These are phyloP conservation scores for Chrysocyon brachyurus DNA, from an alignment of 2,797 vertebrate species.

Conservation along the genomic window DNA sequence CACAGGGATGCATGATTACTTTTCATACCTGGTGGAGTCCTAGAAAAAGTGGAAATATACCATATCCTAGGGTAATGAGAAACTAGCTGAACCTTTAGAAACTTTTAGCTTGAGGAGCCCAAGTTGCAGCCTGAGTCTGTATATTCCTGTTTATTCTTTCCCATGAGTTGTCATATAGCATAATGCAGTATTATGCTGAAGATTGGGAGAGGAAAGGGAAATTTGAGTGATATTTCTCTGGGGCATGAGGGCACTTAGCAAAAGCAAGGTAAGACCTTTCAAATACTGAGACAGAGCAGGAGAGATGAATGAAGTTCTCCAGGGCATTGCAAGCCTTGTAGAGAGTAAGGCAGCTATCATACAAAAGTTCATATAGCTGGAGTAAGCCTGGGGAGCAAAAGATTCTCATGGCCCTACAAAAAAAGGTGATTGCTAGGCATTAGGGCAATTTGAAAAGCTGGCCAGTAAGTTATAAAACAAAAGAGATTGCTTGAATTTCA, in stretches of 20 bases:
- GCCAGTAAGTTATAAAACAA: neutral
- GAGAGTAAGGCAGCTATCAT: neutral
- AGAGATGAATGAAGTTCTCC: neutral
- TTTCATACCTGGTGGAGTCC: neutral
- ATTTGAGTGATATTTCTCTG: neutral
- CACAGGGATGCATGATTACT: neutral
- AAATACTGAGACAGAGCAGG: neutral
- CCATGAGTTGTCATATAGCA: neutral
- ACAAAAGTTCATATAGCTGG: neutral
- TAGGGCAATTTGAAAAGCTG: neutral
- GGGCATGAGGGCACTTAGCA: neutral
- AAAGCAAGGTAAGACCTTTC: neutral
- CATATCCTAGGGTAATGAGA: neutral
- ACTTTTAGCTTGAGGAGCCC: neutral
- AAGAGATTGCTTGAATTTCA: neutral
- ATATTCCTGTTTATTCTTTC: neutral
- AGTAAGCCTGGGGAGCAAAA: neutral
- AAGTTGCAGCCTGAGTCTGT: neutral
- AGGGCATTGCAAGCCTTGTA: neutral
- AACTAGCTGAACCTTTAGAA: neutral
- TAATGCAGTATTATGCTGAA: neutral
- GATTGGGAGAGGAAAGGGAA: neutral
- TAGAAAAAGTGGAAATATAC: neutral
- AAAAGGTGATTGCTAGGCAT: neutral
- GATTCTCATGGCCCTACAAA: neutral